These are phyloP conservation scores for Dryocosmus kuriphilus DNA, from an alignment of 2,888 invertebrate species.

Conservation along the genomic window DNA sequence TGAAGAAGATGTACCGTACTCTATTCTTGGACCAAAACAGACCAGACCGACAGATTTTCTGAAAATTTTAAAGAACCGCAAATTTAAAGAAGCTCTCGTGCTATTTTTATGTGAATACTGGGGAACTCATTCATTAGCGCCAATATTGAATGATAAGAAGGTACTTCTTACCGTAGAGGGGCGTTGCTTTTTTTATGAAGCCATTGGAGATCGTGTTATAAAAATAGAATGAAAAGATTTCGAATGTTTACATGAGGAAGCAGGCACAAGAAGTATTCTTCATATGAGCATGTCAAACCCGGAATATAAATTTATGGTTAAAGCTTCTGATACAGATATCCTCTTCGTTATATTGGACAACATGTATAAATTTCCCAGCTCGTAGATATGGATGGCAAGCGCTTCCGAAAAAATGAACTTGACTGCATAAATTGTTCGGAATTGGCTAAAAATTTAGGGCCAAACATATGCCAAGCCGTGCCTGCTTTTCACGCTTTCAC, in stretches of 20 bases:
- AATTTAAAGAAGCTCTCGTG: conserved; percentile 59
- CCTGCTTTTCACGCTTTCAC: background rate
- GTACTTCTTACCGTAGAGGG: too few species aligned
- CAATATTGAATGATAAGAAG: too few species aligned
- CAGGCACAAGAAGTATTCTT: too few species aligned
- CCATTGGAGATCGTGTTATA: too few species aligned
- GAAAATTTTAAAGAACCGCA: conserved; percentile 44
- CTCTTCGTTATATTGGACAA: conserved; percentile 61
- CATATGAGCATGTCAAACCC: conserved; percentile 43
- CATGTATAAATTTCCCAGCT: conserved; percentile 57
- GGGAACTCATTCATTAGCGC: conserved; percentile 39
- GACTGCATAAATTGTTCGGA: conserved; percentile 52
- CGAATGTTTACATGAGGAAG: background rate
- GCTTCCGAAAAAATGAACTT: conserved; percentile 42
- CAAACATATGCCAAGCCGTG: conserved; percentile 47
- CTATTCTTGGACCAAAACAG: conserved; percentile 49
- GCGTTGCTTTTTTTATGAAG: too few species aligned
- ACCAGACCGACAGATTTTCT: conserved; percentile 48
- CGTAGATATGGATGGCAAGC: background rate
- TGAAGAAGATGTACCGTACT: conserved; percentile 4
- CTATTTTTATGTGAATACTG: conserved; percentile 64
- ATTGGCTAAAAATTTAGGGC: background rate
- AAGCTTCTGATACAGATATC: conserved; percentile 60
- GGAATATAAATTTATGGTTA: conserved; percentile 59
- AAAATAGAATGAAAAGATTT: too few species aligned